phyloP scores from a whole-genome alignment of 2,888 invertebrate genomes.

The Palloptera scutellata region DNA sequence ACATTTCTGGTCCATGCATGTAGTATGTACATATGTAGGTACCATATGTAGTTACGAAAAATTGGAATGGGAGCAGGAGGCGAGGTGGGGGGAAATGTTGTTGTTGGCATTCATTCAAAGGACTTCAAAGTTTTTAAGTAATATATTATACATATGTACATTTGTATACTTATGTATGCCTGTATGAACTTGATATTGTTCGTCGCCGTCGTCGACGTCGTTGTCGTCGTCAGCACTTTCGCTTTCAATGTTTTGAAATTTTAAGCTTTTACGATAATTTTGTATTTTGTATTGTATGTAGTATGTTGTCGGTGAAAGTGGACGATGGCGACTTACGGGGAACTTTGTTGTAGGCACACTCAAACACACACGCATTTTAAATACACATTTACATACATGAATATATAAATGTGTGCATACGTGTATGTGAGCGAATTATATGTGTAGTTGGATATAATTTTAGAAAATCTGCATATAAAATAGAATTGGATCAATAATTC shows the following conservation, averaged over 20 bases:
- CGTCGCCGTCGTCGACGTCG: slow-evolving; percentile 16
- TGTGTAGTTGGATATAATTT: slow-evolving; percentile 38
- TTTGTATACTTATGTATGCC: neutral
- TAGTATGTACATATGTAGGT: slow-evolving; percentile 17
- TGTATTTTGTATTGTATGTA: too few species aligned
- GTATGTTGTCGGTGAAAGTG: slow-evolving; percentile 14
- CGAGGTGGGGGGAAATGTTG: neutral
- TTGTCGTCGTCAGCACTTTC: slow-evolving; percentile 21
- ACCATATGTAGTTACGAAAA: neutral
- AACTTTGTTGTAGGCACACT: neutral
- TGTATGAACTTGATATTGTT: neutral
- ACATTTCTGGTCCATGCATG: slow-evolving; percentile 20
- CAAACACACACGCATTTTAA: neutral
- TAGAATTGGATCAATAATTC: slow-evolving; percentile 52
- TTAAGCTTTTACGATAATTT: slow-evolving; percentile 15
- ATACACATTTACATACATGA: slow-evolving; percentile 29
- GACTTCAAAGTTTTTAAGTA: neutral
- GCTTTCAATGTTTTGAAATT: slow-evolving; percentile 17
- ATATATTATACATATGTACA: neutral
- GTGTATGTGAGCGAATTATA: slow-evolving; percentile 10
- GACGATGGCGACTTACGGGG: slow-evolving; percentile 23
- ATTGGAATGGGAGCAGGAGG: neutral
- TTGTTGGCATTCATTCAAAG: neutral
- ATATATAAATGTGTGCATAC: slow-evolving; percentile 8
- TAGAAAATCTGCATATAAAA: slow-evolving; percentile 52